phyloP scores from a whole-genome alignment of 2,888 invertebrate genomes.

The Callyntrura sp. region DNA sequence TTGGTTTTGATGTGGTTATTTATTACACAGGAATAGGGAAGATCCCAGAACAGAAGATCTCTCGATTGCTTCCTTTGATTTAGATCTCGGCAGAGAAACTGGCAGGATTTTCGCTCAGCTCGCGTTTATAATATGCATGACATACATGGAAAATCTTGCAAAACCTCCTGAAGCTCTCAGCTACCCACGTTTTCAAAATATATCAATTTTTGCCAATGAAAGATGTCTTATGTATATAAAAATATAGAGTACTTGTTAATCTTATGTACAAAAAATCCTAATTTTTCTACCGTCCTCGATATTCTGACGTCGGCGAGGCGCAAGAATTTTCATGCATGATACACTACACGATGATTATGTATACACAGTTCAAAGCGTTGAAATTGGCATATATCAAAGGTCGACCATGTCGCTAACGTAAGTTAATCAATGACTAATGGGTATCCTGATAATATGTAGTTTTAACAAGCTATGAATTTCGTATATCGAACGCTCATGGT shows the following conservation, averaged over 20 bases:
- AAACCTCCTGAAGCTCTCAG: too few species aligned
- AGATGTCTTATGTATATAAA: too few species aligned
- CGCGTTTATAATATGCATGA: constrained; percentile 1
- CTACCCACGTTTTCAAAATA: too few species aligned
- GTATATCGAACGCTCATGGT: not conserved
- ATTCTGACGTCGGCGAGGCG: too few species aligned
- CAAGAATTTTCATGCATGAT: too few species aligned
- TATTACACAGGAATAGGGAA: constrained; percentile 31
- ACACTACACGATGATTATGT: too few species aligned
- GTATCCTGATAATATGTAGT: not conserved
- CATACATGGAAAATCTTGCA: not conserved
- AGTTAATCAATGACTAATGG: constrained; percentile 48
- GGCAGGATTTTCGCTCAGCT: not conserved
- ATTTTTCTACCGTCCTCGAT: too few species aligned
- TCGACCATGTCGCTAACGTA: not conserved
- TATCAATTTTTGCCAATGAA: too few species aligned
- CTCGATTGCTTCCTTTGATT: not conserved
- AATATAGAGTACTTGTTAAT: too few species aligned
- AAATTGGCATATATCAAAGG: constrained; percentile 11
- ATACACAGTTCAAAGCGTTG: not conserved
- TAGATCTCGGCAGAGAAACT: constrained; percentile 22
- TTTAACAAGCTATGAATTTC: not conserved
- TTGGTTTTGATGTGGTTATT: not conserved
- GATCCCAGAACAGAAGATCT: not conserved
- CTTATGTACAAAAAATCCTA: too few species aligned